Evolutionary conservation across 1,140 invertebrate species (phyloP).

Genomic region (Micrasema longulum): DNA sequence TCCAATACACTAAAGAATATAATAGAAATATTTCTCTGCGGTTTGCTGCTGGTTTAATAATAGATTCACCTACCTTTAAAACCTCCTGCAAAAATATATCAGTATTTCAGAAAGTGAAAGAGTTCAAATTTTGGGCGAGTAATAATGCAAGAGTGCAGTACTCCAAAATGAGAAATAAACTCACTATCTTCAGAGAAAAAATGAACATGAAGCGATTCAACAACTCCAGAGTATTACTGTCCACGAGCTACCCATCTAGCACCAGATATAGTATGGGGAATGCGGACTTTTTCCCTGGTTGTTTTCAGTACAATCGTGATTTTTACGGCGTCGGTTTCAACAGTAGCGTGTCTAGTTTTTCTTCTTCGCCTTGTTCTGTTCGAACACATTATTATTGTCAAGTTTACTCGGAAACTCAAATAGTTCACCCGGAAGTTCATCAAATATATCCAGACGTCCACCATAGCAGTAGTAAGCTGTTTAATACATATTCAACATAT

Average conservation of each 20-base stretch:
- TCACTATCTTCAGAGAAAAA: neutral
- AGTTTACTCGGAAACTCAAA: neutral
- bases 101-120: neutral
- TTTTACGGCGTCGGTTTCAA: too few species aligned
- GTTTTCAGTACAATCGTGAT: too few species aligned
- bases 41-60: neutral
- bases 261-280: neutral
- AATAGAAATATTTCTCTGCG: neutral
- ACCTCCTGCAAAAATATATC: neutral
- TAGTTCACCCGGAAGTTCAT: neutral
- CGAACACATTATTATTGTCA: neutral
- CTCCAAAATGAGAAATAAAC: conserved; percentile 13
- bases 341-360: neutral
- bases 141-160: neutral
- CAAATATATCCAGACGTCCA: too few species aligned
- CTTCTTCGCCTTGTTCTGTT: neutral
- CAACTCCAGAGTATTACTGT: neutral
- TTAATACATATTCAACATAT: too few species aligned
- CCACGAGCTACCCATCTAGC: neutral
- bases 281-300: neutral
- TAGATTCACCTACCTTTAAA: neutral
- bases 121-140: neutral
- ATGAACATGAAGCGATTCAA: neutral
- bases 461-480: too few species aligned
- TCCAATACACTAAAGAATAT: neutral